Evolutionary conservation across 2,797 vertebrate species (phyloP).

Genomic region (Mallotus villosus): DNA sequence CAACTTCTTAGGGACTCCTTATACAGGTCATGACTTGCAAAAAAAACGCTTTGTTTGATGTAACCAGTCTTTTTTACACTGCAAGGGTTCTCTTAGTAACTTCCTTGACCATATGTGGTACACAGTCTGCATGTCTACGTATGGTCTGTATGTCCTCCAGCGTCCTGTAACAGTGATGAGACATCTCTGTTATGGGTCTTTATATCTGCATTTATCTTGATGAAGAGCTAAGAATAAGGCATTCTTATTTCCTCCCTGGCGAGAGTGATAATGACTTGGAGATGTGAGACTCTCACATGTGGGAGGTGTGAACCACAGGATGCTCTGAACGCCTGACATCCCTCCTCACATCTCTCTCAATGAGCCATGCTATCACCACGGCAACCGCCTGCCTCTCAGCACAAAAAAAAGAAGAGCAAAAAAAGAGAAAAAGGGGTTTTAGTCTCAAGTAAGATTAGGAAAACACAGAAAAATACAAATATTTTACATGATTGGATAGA

Average conservation of each 20-base stretch:
- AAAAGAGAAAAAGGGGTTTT: too few relatives aligned
- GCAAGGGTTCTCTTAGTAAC: too few relatives aligned
- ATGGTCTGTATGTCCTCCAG: too few relatives aligned
- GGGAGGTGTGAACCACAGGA: slow-evolving; percentile 45
- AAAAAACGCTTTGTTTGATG: too few relatives aligned
- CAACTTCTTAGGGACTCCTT: background rate
- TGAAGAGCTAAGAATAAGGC: slow-evolving; percentile 16
- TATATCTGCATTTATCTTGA: background rate
- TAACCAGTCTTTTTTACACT: too few relatives aligned
- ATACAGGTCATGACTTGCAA: background rate
- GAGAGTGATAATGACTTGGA: slow-evolving; percentile 55
- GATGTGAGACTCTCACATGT: slow-evolving; percentile 26
- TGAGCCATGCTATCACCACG: slow-evolving; percentile 25
- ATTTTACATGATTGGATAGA: slow-evolving; percentile 8
- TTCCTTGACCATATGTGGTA: too few relatives aligned
- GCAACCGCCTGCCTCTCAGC: slow-evolving; percentile 49
- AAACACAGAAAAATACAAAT: slow-evolving; percentile 10
- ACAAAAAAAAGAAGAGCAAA: slow-evolving; percentile 40
- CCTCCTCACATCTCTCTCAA: slow-evolving; percentile 18
- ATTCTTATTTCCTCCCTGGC: slow-evolving; percentile 13
- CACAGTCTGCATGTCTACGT: too few relatives aligned
- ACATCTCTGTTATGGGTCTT: background rate
- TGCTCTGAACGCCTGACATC: slow-evolving; percentile 39
- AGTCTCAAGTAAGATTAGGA: slow-evolving; percentile 41
- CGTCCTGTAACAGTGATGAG: background rate